phyloP scores from a whole-genome alignment of 2,888 invertebrate genomes.

The Zygothrica quintamaculata region DNA sequence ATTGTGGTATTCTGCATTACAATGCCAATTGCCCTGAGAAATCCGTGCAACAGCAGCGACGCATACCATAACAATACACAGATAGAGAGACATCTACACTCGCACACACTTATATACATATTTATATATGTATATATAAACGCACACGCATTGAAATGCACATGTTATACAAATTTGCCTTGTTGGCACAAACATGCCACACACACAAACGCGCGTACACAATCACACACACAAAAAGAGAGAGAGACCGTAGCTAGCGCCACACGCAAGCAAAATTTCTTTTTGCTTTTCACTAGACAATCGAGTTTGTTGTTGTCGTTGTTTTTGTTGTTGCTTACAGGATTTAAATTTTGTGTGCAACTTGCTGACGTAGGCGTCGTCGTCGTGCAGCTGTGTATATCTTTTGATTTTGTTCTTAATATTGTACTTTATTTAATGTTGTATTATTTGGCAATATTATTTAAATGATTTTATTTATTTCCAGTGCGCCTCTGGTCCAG shows the following conservation, averaged over 20 bases:
- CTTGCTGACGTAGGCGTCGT: constrained; percentile 62
- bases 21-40: constrained; percentile 44
- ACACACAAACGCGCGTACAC: constrained; percentile 24
- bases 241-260: constrained; percentile 34
- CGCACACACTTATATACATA: no score
- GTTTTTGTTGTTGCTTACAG: constrained; percentile 61
- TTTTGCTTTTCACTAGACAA: constrained; percentile 50
- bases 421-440: constrained; percentile 2
- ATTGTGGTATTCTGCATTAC: constrained; percentile 49
- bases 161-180: constrained; percentile 58
- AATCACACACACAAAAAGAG: constrained; percentile 26
- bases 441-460: constrained; percentile 7
- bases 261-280: constrained; percentile 60
- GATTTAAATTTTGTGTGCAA: constrained; percentile 58
- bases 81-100: no score
- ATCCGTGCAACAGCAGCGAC: constrained; percentile 42
- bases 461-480: constrained; percentile 4
- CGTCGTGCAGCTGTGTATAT: constrained; percentile 14
- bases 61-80: constrained; percentile 16
- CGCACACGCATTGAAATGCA: constrained; percentile 4
- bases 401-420: background rate
- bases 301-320: constrained; percentile 41
- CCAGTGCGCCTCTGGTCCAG: constrained; percentile 49
- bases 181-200: constrained; percentile 63
- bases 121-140: no score